A percentile compares a stretch with the other conserved stretches of the same genome.
These are phyloP conservation scores for Tachina fera DNA, from an alignment of 2,888 invertebrate genomes.

Conservation along the genomic window DNA sequence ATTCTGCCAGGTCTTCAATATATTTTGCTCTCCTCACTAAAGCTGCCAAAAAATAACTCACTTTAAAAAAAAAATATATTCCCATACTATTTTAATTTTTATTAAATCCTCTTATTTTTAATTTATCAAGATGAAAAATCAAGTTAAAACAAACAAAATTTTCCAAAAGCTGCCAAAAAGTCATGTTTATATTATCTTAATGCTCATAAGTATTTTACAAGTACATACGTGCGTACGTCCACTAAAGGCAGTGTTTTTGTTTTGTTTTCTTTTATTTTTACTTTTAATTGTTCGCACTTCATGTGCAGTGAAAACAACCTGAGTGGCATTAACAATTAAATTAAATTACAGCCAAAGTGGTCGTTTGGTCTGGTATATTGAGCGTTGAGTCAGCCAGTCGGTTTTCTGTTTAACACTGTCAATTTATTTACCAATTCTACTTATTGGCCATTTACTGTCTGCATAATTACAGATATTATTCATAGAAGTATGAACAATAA, in stretches of 20 bases:
- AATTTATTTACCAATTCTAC: slow-evolving; percentile 27
- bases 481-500: slow-evolving; percentile 24
- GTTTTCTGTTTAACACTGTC: slow-evolving; percentile 12
- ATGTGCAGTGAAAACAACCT: slow-evolving; percentile 48
- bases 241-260: neutral
- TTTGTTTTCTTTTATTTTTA: neutral
- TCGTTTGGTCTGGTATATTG: slow-evolving; percentile 2
- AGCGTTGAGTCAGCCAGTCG: slow-evolving; percentile 8
- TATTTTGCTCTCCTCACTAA: too few species aligned
- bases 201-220: neutral
- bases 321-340: slow-evolving; percentile 68
- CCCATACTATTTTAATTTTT: too few species aligned
- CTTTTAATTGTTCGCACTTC: neutral
- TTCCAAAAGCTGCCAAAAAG: slow-evolving; percentile 53
- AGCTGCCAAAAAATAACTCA: too few species aligned
- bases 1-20: too few species aligned
- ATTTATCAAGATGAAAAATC: neutral
- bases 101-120: neutral
- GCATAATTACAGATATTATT: slow-evolving; percentile 25
- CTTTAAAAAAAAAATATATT: too few species aligned
- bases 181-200: slow-evolving; percentile 33
- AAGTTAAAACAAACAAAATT: neutral
- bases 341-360: slow-evolving; percentile 57
- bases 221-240: neutral
- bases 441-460: slow-evolving; percentile 28